Base-by-base conservation (phyloP, 2,797 vertebrate species). In the Poeciliopsis paucimaculata region DNA sequence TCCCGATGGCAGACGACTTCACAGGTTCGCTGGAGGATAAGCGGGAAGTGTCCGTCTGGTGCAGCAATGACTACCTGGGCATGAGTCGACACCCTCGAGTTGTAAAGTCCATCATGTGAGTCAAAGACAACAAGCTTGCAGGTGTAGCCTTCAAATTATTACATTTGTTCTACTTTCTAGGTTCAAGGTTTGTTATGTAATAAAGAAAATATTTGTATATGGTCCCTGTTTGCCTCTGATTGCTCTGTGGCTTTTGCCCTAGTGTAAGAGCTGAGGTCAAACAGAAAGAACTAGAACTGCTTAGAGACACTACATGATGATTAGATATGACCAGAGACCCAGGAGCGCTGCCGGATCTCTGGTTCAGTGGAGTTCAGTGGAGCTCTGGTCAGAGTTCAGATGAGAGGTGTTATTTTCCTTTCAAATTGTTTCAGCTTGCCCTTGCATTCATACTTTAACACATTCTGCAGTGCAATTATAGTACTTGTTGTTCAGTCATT, bases 61-160 rank as follows among this genome's bases (percentile, higher is more conserved):
- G 98, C 93, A 98, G 97, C 94, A 98, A 98, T 26, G 98, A 98
- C 91, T 98, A 98, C 87, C 91, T 98, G 84, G 98, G 97, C 84
- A 98, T 98, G 97, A 97, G 98, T 88, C 93, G 97, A 49, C 97
- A 98, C 87, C 96, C 97, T n/a, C 90, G 83, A 12, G 97, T 98
- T 20, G 81, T 97, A 71, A 89, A 96, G 51, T 96, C 96, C 1
- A 97, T 97, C 82, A 93, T 94, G 98, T 98, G 64, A 98, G 98
- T 96, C 76, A 34, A 0, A 4, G 8, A 26, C 16, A 2, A 49
- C 36, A 60, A 75, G 60, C 79, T 57, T 85, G 8, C 53, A 1
- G 76, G 36, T n/a, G 28, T 34, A 5, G 5, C 49, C 53, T 10
- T 16, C 41, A n/a, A 20, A 62, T 11, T 13, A 45, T 5, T 5